These are phyloP conservation scores for Ciona savignyi DNA, from an alignment of 23 tunicate genomes.

Conservation along the genomic window DNA sequence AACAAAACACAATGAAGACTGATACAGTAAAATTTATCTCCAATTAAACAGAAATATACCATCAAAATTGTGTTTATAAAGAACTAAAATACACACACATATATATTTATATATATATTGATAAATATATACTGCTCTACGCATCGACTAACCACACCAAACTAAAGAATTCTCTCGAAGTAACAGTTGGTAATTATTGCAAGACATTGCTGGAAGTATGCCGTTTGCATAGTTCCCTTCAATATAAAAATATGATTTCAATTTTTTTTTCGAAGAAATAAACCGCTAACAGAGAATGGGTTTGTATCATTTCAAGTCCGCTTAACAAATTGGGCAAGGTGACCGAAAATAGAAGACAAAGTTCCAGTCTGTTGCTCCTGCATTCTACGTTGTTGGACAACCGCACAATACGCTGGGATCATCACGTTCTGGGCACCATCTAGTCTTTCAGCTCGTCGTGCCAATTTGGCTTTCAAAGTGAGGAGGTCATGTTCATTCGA, in stretches of 20 bases:
- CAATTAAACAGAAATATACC: too few relatives aligned
- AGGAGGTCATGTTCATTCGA: not conserved
- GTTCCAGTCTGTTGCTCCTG: slow-evolving; percentile 31
- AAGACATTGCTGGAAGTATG: not conserved
- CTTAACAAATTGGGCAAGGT: slow-evolving; percentile 31
- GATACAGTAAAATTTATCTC: too few relatives aligned
- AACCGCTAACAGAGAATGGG: not conserved
- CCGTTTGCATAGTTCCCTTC: not conserved
- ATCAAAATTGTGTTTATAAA: too few relatives aligned
- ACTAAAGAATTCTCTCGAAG: too few relatives aligned
- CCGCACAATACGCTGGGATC: slow-evolving; percentile 60
- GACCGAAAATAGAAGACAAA: slow-evolving; percentile 21
- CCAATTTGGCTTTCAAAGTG: slow-evolving; percentile 18
- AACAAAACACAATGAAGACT: too few relatives aligned
- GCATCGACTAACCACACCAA: too few relatives aligned
- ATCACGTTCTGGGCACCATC: slow-evolving; percentile 35
- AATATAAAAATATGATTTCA: not conserved
- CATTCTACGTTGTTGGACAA: slow-evolving; percentile 26
- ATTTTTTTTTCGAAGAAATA: not conserved
- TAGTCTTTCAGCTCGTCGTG: slow-evolving; percentile 41
- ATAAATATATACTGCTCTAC: too few relatives aligned
- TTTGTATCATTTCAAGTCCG: slow-evolving; percentile 12
- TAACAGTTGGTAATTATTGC: too few relatives aligned
- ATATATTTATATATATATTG: too few relatives aligned
- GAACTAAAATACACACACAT: too few relatives aligned